phyloP scores from a whole-genome alignment of 2,797 vertebrate genomes.

The Huso huso region DNA sequence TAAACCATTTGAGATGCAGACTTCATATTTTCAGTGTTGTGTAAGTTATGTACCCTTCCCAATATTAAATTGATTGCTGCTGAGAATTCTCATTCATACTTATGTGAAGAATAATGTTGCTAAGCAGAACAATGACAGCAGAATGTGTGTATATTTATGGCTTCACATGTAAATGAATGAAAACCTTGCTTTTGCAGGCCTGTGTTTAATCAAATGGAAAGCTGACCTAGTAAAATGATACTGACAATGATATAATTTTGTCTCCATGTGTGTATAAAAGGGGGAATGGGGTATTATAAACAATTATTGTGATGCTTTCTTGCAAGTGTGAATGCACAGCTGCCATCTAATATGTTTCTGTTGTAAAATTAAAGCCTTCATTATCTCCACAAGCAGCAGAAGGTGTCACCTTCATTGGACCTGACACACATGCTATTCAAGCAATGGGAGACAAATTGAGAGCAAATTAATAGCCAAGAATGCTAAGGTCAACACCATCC shows the following conservation, averaged over 20 bases:
- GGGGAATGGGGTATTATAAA: constrained; percentile 47
- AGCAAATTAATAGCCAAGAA: constrained; percentile 87
- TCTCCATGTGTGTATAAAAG: constrained; percentile 34
- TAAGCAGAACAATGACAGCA: no score
- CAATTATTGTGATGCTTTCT: constrained; percentile 39
- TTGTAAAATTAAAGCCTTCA: constrained; percentile 66
- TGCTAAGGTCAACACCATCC: constrained; percentile 80
- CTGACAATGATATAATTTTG: constrained; percentile 19
- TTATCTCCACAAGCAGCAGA: constrained; percentile 78
- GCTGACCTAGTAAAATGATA: constrained; percentile 11
- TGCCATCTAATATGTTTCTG: constrained; percentile 55
- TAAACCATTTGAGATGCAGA: no score
- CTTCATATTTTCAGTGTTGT: no score
- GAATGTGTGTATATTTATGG: no score
- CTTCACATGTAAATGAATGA: no score
- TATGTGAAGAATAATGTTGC: no score
- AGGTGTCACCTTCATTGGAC: constrained; percentile 89
- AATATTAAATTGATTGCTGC: no score
- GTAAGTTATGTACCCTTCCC: no score
- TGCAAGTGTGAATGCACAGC: constrained; percentile 38
- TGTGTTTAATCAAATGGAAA: no score
- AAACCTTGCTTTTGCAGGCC: no score
- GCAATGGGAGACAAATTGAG: constrained; percentile 95
- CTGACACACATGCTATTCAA: constrained; percentile 79
- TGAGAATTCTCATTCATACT: no score